Conservation (phyloP, 2,797 vertebrate genomes). For the Novumbra hubbsi region DNA sequence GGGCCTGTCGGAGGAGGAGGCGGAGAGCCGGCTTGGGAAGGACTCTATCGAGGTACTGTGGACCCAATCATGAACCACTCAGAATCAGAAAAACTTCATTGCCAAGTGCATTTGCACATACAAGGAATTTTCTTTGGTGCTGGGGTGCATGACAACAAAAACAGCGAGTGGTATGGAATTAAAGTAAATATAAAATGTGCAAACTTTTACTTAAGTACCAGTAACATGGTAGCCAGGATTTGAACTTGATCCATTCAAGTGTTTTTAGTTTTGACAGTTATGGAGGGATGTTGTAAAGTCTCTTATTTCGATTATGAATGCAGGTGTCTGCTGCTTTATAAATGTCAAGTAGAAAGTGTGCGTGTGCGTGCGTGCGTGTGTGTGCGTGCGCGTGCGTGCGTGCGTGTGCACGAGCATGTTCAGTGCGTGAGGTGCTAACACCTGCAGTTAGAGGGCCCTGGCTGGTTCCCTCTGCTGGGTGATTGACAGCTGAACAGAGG, state of each 20-base stretch:
- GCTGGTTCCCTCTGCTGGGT: constrained; percentile 40
- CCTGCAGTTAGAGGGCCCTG: constrained; percentile 55
- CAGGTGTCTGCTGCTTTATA: constrained; percentile 9
- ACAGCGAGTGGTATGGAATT: too few species aligned
- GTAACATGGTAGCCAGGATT: neutral
- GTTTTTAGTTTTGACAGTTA: neutral
- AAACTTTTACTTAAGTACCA: too few species aligned
- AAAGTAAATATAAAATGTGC: too few species aligned
- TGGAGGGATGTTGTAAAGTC: neutral
- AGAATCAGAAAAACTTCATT: too few species aligned
- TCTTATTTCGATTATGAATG: neutral
- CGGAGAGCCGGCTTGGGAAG: constrained; percentile 72
- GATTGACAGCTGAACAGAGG: constrained; percentile 70
- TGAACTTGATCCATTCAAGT: neutral
- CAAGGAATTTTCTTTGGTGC: too few species aligned
- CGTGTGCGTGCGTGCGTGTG: neutral
- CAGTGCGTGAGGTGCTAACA: constrained; percentile 58
- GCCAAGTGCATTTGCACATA: too few species aligned
- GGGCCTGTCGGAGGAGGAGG: constrained; percentile 90
- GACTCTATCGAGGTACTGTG: constrained; percentile 82
- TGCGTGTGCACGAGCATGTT: constrained; percentile 6
- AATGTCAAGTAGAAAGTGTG: neutral
- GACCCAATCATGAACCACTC: neutral
- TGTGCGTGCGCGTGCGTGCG: neutral
- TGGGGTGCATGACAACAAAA: too few species aligned